Evolutionary conservation across 2,888 invertebrate genomes (phyloP), one percentile per base, ranked within the genome.

Genomic region (Sturmia bella): DNA sequence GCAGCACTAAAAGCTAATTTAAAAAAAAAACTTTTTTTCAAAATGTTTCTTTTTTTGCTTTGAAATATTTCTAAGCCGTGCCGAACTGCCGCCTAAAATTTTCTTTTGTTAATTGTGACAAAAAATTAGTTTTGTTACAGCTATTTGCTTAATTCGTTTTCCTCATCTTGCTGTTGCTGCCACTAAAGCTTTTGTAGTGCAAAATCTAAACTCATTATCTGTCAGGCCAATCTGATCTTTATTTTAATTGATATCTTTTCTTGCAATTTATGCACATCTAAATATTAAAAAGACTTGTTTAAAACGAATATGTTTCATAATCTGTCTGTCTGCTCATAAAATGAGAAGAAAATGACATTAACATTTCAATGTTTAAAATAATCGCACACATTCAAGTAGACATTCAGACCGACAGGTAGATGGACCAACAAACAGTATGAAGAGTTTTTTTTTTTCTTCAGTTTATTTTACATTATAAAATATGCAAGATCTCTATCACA

Each of bases 401-500:
- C 17, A 50, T 15, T 17, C 7, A 9, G 56, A 59, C 50, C 32
- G 41, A 37, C 48, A 43, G 32, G 9, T 1, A 9, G 32, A 32
- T 9, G 7, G 32, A 32, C 7, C 13, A 56, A 59, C 50, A 50
- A 41, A 43, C 48, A 43, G 32, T 50, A 19, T 32, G 64, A 72
- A 78, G 57, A 72, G 70, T 77, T 57, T 56, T 61, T 66, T 61
- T 52, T 68, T 59, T 59, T 66, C 59, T 66, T 59, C 66, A 73
- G 21, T 54, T 72, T 43, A 45, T n/a, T 41, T 76, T 76, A 61
- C 43, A 61, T 59, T 54, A 52, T 83, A 64, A 83, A 77, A 69
- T 80, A 80, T 83, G 68, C 76, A 80, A 80, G 80, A 83, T 83
- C 45, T 68, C 68, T 75, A 83, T 76, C 79, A 64, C n/a, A 54